Conservation (phyloP, 2,888 invertebrate genomes). For the Drosophila mercatorum region DNA sequence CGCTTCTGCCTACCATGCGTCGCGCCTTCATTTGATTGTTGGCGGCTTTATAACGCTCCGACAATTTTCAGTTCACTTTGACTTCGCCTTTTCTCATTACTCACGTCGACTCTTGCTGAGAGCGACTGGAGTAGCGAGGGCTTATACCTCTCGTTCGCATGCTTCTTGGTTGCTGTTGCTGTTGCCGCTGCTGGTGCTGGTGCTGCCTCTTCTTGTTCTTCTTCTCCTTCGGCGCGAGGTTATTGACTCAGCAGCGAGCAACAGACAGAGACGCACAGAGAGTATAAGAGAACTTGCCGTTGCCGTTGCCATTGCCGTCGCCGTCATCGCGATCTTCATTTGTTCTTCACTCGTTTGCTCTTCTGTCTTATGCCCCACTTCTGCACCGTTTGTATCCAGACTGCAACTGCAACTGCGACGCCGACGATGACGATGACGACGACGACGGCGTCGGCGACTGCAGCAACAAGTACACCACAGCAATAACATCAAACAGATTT, state of each 20-base stretch:
- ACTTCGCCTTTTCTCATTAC: conserved; percentile 60
- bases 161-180: conserved; percentile 21
- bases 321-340: conserved; percentile 56
- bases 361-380: conserved; percentile 45
- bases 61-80: conserved; percentile 69
- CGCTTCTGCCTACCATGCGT: conserved; percentile 8
- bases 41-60: conserved; percentile 59
- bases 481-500: conserved; percentile 23
- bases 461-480: conserved; percentile 47
- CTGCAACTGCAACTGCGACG: conserved; percentile 12
- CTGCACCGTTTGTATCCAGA: conserved; percentile 24
- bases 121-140: conserved; percentile 28
- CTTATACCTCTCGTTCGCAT: conserved; percentile 45
- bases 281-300: conserved; percentile 28
- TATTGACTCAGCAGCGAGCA: conserved; percentile 56
- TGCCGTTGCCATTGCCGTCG: conserved; percentile 12
- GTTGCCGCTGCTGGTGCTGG: conserved; percentile 3
- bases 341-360: conserved; percentile 34
- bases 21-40: conserved; percentile 56
- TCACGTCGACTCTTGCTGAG: conserved; percentile 61
- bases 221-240: conserved; percentile 43
- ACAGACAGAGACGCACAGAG: conserved; percentile 41
- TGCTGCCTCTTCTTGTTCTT: conserved; percentile 20
- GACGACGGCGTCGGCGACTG: conserved; percentile 8
- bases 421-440: conserved; percentile 1